These are phyloP conservation scores for Nyctereutes procyonoides DNA, from an alignment of 2,113 vertebrate genomes.

Conservation along the genomic window DNA sequence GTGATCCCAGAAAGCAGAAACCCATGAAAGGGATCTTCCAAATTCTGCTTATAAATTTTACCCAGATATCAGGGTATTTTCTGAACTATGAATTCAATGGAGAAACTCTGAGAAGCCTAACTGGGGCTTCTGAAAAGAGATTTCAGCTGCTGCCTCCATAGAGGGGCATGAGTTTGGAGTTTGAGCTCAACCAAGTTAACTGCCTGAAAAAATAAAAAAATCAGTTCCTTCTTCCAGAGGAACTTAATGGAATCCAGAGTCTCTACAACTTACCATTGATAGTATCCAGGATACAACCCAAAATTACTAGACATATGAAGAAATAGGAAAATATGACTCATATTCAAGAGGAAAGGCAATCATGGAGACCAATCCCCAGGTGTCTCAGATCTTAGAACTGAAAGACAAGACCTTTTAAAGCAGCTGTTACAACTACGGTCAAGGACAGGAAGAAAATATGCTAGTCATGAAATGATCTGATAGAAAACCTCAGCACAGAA, in stretches of 20 bases:
- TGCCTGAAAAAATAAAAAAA: background rate
- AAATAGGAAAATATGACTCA: background rate
- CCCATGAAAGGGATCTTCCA: background rate
- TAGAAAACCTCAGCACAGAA: background rate
- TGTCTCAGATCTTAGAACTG: background rate
- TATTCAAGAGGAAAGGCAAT: background rate
- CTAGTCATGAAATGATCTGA: background rate
- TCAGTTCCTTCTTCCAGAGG: slow-evolving; percentile 4
- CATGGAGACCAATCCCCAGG: background rate
- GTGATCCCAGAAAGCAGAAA: background rate
- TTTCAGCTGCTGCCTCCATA: background rate
- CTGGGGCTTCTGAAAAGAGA: background rate
- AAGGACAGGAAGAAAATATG: background rate
- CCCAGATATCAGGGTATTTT: background rate
- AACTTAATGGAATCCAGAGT: background rate
- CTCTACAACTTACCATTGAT: background rate
- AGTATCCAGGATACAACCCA: background rate
- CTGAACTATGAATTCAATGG: background rate
- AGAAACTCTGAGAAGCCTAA: background rate
- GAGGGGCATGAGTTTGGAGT: background rate
- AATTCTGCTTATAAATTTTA: background rate
- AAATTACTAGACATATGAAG: background rate
- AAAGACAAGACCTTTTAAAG: slow-evolving; percentile 39
- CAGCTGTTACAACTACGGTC: background rate
- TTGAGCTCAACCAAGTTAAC: background rate